A percentile compares a stretch with the other conserved stretches of the same genome.
Conservation (phyloP, 2,797 vertebrate species). For the Parambassis ranga region DNA sequence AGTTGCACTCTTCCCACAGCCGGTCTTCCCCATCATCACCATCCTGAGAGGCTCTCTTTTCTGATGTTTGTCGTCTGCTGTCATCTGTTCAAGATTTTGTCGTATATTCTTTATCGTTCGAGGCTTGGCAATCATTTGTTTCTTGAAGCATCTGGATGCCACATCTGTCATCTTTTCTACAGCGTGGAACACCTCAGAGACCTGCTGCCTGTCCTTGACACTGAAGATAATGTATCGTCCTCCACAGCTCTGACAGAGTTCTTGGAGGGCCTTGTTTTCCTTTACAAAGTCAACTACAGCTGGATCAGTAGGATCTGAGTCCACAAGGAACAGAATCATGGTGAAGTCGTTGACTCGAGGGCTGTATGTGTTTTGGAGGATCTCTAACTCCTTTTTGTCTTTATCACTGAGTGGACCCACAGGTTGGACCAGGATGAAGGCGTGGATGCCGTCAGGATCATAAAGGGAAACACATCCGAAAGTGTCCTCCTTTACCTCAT, state of each 20-base stretch:
- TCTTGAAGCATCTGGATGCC: background rate
- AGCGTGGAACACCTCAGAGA: background rate
- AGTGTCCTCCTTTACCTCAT: background rate
- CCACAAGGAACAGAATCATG: conserved; percentile 32
- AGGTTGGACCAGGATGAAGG: conserved; percentile 46
- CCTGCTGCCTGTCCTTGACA: background rate
- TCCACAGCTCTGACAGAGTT: conserved; percentile 8
- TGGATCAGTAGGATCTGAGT: background rate
- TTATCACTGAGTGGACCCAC: conserved; percentile 13
- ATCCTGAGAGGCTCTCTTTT: conserved; percentile 18
- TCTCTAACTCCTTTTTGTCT: conserved; percentile 38
- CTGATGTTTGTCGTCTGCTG: background rate
- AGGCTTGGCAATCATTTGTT: background rate
- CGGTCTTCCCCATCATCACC: conserved; percentile 55
- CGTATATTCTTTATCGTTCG: fast-evolving
- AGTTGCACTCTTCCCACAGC: conserved; percentile 47
- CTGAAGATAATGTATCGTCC: background rate
- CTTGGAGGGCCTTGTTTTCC: background rate
- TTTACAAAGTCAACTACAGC: background rate
- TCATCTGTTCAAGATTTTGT: background rate
- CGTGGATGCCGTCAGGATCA: conserved; percentile 20
- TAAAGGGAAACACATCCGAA: background rate
- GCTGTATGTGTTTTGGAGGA: conserved; percentile 28
- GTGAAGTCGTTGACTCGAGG: conserved; percentile 13
- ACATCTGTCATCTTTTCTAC: conserved; percentile 1